Percentiles rank a stretch among this genome's conserved stretches.
These are phyloP conservation scores for Aphaenogaster rudis DNA, from an alignment of 1,140 invertebrate genomes.

Conservation along the genomic window DNA sequence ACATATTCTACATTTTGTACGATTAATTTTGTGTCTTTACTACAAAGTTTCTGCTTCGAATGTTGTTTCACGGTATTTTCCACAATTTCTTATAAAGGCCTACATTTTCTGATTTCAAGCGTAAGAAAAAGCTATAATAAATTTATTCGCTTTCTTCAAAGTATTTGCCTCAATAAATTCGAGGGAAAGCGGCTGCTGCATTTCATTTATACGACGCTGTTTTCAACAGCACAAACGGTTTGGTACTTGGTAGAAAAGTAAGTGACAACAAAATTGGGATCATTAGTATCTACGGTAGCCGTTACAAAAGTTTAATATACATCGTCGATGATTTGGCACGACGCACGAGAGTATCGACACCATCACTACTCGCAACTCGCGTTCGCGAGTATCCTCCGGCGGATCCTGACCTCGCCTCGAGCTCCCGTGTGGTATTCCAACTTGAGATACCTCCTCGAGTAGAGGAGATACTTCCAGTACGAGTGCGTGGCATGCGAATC, in stretches of 20 bases:
- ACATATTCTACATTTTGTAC: not conserved
- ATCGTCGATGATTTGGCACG: not conserved
- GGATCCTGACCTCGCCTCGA: conserved; percentile 59
- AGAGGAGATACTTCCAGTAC: conserved; percentile 38
- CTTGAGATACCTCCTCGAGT: conserved; percentile 38
- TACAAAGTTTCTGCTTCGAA: not conserved
- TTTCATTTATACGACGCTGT: not conserved
- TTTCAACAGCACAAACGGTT: not conserved
- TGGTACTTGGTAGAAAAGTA: not conserved
- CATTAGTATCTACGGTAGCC: not conserved
- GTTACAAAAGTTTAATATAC: not conserved
- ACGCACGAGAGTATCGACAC: conserved; percentile 40
- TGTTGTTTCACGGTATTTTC: not conserved
- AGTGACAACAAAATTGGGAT: not conserved
- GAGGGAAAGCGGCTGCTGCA: not conserved
- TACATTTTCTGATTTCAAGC: not conserved
- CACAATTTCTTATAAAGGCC: not conserved
- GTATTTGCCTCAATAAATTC: not conserved
- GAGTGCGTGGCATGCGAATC: conserved; percentile 46
- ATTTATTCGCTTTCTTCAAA: not conserved
- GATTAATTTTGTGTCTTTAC: not conserved
- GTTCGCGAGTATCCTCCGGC: conserved; percentile 41
- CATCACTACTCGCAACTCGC: conserved; percentile 28
- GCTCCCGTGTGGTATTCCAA: conserved; percentile 40
- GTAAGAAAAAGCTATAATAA: conserved; percentile 10